Base-by-base conservation (phyloP, 2,113 vertebrate species). In the Amphilophus citrinellus region DNA sequence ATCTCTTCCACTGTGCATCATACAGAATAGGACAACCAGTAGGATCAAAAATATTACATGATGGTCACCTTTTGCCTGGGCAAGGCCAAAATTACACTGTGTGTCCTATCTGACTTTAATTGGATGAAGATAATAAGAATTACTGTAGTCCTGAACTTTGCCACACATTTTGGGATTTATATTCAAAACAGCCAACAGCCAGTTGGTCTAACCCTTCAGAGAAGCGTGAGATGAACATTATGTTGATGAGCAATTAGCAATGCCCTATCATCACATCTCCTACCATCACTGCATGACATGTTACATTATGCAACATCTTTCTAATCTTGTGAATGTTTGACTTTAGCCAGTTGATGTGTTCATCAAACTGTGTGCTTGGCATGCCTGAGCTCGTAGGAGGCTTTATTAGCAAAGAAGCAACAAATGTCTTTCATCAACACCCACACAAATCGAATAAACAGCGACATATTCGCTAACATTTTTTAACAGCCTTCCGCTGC, bases 381-480 rank as follows among this genome's bases (percentile, higher is more conserved):
- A 35, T 57, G 47, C 68, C 39, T 1, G 1, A 62, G 73, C 66
- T 61, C 8, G 68, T 78, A 17, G 84, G 90, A 88, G 82, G 86
- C 35, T 61, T 59, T 80, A 80, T 80, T 57, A 86, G 57, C 77
- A 61, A 42, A 78, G 59, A 47, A 77, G 61, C 81, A 93, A 85
- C 86, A 84, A 44, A 82, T 47, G 76, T 80, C 88, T 65, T 18
- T 22, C 68, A 59, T 57, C 4, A 14, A 66, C 85, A n/a, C 86
- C 82, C 84, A 87, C 87, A 62, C 37, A 4, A 27, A 76, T 88
- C 4, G 59, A 79, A 89, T n/a, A 2, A 86, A 44, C 60, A 27
- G 47, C 59, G 73, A 83, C 87, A 75, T 76, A 61, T 89, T 89
- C 60, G 58, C n/a, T 65, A 61, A 61, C 47, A 15, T 61, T 79